Base-by-base conservation (phyloP, 2,797 vertebrate species). In the Gymnoscopelus braueri region DNA sequence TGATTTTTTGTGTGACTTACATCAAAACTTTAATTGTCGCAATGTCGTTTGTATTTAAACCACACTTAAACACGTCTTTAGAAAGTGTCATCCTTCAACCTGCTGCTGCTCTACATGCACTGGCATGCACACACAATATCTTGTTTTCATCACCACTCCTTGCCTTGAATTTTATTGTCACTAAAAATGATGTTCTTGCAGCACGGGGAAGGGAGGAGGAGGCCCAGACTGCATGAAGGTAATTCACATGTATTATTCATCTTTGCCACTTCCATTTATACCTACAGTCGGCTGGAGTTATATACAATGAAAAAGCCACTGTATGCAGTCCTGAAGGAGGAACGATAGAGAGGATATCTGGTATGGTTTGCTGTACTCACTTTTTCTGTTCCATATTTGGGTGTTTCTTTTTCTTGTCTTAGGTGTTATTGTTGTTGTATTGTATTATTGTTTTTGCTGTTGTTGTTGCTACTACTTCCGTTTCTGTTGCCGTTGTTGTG, bases 161-260 rank as follows among this genome's bases (percentile, higher is more conserved):
- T 55, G 66, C 39, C 51, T 85, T 85, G 73, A 76, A 69, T 79
- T 90, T 91, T 72, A 88, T 87, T 86, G 82, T 90, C 82, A 72
- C 79, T 83, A 83, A 90, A 90, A 91, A 87, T 82, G 67, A 84
- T 77, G 79, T 81, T 82, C 79, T 80, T 80, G 83, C 83, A 79
- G 83, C 65, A 68, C 48, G 52, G 68, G 44, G 47, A 67, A 69
- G 55, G 24, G 76, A 62, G 71, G 61, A 56, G 64, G 84, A 74
- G 59, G 77, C 74, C 60, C 68, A 72, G 76, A 32, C 74, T 89
- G 82, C 82, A 91, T 66, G 74, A 88, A 90, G 83, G 87, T 90
- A 87, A 83, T 82, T 79, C 60, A 77, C 70, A 91, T 93, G 86
- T 84, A 91, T 94, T 89, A 92, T 92, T 92, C 89, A 93, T 89